Evolutionary conservation across 1,140 invertebrate species (phyloP).

Genomic region (Vollenhovia emeryi): DNA sequence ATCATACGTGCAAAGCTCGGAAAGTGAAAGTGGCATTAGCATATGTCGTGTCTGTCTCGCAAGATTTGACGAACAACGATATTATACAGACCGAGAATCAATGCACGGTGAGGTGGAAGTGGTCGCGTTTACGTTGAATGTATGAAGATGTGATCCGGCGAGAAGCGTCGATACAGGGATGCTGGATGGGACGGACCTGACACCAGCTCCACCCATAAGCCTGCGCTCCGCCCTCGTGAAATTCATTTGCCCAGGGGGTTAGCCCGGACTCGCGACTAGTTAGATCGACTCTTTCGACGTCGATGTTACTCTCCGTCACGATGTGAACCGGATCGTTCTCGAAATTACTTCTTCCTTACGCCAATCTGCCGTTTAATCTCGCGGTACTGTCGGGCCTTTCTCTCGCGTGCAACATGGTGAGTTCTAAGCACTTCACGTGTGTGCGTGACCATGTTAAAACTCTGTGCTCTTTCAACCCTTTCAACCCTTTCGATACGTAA

Average conservation of each 20-base stretch:
- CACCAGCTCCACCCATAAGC: constrained; percentile 77
- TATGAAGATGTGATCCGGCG: constrained; percentile 15
- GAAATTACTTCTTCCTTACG: not conserved
- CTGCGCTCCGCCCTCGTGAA: constrained; percentile 77
- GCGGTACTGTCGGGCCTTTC: not conserved
- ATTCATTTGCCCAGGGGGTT: constrained; percentile 72
- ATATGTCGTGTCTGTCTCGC: not conserved
- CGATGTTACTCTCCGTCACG: constrained; percentile 27
- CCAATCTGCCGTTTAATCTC: constrained; percentile 12
- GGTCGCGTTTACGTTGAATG: not conserved
- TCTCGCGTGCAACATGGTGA: constrained; percentile 24
- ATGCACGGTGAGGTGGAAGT: not conserved
- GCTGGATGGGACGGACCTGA: constrained; percentile 70
- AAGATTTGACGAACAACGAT: not conserved
- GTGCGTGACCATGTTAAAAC: not conserved
- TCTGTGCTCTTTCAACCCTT: not conserved
- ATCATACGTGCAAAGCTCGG: not conserved
- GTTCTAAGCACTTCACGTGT: not conserved
- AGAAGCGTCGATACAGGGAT: constrained; percentile 66
- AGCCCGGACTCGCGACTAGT: constrained; percentile 65
- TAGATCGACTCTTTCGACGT: constrained; percentile 63
- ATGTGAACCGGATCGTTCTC: constrained; percentile 3
- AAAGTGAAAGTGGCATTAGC: not conserved
- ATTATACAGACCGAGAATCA: not conserved
- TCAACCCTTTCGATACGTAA: not conserved